phyloP scores from a whole-genome alignment of 92 coral and sea anemone genomes.

The Micromussa lordhowensis region DNA sequence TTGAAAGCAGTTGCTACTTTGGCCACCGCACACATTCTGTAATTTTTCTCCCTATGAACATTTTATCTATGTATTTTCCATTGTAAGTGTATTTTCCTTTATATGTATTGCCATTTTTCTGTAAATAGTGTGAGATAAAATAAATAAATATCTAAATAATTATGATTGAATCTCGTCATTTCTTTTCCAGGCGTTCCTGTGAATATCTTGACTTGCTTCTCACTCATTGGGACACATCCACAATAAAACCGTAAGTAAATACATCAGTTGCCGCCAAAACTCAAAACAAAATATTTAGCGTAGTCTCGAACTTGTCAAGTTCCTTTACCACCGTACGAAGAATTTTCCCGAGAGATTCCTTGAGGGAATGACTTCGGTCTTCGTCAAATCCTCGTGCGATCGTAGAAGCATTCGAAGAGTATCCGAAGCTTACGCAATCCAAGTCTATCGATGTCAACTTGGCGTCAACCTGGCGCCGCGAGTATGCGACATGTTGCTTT shows the following conservation, averaged over 20 bases:
- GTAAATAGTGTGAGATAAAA: too few species aligned
- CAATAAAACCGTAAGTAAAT: conserved; percentile 81
- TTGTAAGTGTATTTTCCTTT: too few species aligned
- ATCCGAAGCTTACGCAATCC: not conserved
- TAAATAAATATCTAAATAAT: too few species aligned
- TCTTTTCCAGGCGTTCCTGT: conserved; percentile 73
- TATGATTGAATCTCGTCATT: not conserved
- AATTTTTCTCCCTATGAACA: too few species aligned
- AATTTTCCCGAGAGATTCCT: not conserved
- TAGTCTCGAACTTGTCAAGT: not conserved
- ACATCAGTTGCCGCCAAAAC: not conserved
- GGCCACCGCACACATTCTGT: too few species aligned
- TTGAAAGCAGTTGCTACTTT: too few species aligned
- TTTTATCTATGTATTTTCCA: too few species aligned
- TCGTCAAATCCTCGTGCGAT: not conserved
- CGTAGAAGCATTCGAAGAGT: not conserved
- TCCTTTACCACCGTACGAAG: not conserved
- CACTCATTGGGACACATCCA: conserved; percentile 85
- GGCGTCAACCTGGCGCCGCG: too few species aligned
- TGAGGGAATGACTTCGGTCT: not conserved
- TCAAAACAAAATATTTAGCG: not conserved
- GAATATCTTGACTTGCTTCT: conserved; percentile 77
- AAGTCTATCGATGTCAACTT: too few species aligned
- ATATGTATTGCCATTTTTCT: too few species aligned
- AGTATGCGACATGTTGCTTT: too few species aligned